Percentiles rank a stretch among this genome's conserved stretches.
Evolutionary conservation across 2,113 vertebrate species (phyloP).

Genomic region (Chlorocebus sabaeus): DNA sequence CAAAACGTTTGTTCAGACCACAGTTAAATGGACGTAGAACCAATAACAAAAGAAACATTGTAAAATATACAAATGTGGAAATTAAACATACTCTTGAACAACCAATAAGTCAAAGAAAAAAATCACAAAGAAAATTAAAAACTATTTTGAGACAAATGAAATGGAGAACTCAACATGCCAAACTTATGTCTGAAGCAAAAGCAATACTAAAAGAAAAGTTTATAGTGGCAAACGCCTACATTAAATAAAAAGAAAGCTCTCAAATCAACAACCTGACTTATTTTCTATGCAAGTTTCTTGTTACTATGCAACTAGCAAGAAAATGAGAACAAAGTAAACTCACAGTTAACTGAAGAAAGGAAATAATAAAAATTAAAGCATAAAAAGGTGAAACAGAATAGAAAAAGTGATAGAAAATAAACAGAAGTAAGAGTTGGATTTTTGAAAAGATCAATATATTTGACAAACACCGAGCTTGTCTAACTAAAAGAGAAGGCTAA

Average conservation of each 20-base stretch:
- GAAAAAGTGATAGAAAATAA: background rate
- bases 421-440: background rate
- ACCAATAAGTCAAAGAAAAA: background rate
- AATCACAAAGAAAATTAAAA: background rate
- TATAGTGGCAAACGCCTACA: background rate
- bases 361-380: background rate
- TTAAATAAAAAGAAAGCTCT: background rate
- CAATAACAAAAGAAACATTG: background rate
- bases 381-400: background rate
- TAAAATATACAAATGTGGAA: background rate
- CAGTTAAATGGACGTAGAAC: background rate
- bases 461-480: no score
- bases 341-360: background rate
- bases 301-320: background rate
- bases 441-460: background rate
- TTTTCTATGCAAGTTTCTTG: no score
- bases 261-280: background rate
- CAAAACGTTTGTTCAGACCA: background rate
- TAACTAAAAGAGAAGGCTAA: no score
- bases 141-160: background rate
- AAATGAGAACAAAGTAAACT: background rate
- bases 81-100: background rate
- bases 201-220: background rate
- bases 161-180: background rate
- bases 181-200: background rate